Evolutionary conservation across 2,888 invertebrate species (phyloP).

Genomic region (Itoplectis maculator): DNA sequence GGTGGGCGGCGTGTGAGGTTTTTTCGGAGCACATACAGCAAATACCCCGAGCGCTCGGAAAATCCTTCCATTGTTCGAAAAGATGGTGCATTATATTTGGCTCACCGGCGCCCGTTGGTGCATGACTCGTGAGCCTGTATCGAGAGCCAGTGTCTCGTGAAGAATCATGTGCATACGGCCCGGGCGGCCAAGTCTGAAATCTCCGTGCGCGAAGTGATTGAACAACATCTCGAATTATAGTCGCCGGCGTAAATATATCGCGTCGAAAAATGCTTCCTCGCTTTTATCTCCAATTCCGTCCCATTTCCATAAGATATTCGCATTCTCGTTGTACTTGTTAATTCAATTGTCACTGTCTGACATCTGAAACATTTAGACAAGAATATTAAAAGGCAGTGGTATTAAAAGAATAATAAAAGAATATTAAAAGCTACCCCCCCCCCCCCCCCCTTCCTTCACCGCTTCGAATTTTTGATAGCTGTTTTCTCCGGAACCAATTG

Average conservation of each 20-base stretch:
- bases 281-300: neutral
- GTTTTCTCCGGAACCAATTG: too few species aligned
- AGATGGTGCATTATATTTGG: slow-evolving; percentile 74
- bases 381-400: too few species aligned
- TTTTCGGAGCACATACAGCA: slow-evolving; percentile 47
- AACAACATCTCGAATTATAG: slow-evolving; percentile 43
- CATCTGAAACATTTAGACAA: too few species aligned
- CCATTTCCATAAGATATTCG: too few species aligned
- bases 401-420: too few species aligned
- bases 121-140: slow-evolving; percentile 77
- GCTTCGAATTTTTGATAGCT: too few species aligned
- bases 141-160: slow-evolving; percentile 71
- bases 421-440: too few species aligned
- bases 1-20: neutral
- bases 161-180: slow-evolving; percentile 73
- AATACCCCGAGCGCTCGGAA: slow-evolving; percentile 55
- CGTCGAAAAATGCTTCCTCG: neutral
- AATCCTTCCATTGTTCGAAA: slow-evolving; percentile 69
- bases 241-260: slow-evolving; percentile 3
- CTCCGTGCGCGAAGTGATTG: slow-evolving; percentile 59
- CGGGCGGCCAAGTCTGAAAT: slow-evolving; percentile 34
- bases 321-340: too few species aligned
- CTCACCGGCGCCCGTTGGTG: slow-evolving; percentile 77
- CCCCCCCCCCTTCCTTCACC: too few species aligned
- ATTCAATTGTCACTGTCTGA: too few species aligned